Percentiles rank a stretch among this genome's conserved stretches.
These are phyloP conservation scores for Ciona savignyi DNA, from an alignment of 23 tunicate genomes.

Conservation along the genomic window DNA sequence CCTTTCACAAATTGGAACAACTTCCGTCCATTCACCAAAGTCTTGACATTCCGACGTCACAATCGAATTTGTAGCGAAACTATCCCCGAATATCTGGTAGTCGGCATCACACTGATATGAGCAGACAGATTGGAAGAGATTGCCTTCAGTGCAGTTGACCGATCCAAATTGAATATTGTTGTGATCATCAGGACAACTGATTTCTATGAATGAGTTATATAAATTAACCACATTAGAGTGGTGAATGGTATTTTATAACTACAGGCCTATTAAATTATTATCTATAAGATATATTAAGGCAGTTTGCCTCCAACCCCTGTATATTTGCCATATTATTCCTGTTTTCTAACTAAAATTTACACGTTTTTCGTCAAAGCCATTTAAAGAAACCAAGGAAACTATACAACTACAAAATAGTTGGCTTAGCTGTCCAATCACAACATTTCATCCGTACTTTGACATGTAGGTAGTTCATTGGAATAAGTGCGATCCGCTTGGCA, in stretches of 20 bases:
- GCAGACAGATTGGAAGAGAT: constrained; percentile 57
- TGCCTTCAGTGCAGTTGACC: constrained; percentile 42
- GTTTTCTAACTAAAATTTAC: too few relatives aligned
- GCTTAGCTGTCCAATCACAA: too few relatives aligned
- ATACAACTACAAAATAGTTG: too few relatives aligned
- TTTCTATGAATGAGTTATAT: constrained; percentile 20
- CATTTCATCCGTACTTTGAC: constrained; percentile 23
- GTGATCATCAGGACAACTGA: constrained; percentile 42
- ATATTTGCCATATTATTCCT: too few relatives aligned
- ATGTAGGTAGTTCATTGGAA: constrained; percentile 6
- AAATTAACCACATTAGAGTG: not conserved
- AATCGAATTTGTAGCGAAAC: constrained; percentile 1
- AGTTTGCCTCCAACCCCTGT: too few relatives aligned
- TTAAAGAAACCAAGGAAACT: too few relatives aligned
- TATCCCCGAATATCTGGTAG: constrained; percentile 25
- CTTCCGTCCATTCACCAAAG: constrained; percentile 31
- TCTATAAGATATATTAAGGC: too few relatives aligned
- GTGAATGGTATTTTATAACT: too few relatives aligned
- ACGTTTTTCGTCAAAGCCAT: too few relatives aligned
- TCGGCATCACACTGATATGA: constrained; percentile 28
- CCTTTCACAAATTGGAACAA: constrained; percentile 65
- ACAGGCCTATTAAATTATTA: too few relatives aligned
- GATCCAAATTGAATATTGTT: constrained; percentile 21
- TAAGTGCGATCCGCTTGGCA: constrained; percentile 28
- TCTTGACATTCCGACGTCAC: constrained; percentile 34